A percentile compares a stretch with the other conserved stretches of the same genome.
These are phyloP conservation scores for Nyctereutes procyonoides DNA, from an alignment of 2,113 vertebrate genomes.

Conservation along the genomic window DNA sequence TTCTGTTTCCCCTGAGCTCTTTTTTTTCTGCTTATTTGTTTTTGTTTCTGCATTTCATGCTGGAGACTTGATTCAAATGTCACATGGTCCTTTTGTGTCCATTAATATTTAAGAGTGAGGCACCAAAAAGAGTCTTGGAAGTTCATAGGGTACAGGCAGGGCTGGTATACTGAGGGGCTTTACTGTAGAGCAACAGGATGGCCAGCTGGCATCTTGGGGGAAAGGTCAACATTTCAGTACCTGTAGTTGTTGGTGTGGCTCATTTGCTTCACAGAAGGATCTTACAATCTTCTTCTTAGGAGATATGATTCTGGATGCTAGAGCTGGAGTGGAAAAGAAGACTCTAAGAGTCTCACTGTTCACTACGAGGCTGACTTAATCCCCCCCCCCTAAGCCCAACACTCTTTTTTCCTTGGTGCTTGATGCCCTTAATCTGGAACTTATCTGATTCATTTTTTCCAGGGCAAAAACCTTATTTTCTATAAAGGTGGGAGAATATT, in stretches of 20 bases:
- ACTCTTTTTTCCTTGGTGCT: neutral
- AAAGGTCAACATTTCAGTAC: neutral
- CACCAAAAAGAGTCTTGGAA: neutral
- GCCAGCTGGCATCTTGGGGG: neutral
- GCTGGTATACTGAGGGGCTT: neutral
- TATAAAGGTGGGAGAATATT: neutral
- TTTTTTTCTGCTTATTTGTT: neutral
- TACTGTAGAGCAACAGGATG: neutral
- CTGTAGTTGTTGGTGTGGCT: neutral
- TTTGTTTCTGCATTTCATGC: constrained; percentile 32
- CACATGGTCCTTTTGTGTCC: neutral
- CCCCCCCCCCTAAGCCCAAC: neutral
- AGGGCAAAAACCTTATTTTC: neutral
- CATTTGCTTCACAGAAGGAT: neutral
- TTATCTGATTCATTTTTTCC: neutral
- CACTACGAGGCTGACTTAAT: neutral
- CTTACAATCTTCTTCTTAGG: neutral
- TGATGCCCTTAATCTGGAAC: neutral
- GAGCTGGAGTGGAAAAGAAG: neutral
- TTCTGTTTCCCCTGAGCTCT: neutral
- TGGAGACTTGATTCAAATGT: neutral
- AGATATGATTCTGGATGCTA: neutral
- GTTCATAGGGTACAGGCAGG: neutral
- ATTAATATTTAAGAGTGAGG: constrained; percentile 19
- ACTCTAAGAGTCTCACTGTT: neutral